phyloP scores from a whole-genome alignment of 2,113 vertebrate genomes.

The Cheilinus undulatus region DNA sequence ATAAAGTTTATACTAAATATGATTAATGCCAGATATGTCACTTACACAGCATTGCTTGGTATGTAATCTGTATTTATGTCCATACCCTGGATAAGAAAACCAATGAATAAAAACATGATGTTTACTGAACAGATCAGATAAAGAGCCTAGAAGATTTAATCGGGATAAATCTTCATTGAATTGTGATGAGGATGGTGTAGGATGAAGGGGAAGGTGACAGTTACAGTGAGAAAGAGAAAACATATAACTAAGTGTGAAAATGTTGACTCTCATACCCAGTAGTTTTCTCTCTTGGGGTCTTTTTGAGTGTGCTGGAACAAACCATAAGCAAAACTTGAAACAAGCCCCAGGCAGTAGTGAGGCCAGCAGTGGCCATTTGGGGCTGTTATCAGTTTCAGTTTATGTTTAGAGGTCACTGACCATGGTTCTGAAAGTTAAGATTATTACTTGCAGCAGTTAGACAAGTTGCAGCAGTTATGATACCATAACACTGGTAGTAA shows the following conservation, averaged over 20 bases:
- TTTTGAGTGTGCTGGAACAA: neutral
- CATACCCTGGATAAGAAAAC: constrained; percentile 8
- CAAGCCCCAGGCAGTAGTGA: neutral
- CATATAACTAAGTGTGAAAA: neutral
- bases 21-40: constrained; percentile 15
- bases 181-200: constrained; percentile 11
- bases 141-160: constrained; percentile 65
- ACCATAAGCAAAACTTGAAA: neutral
- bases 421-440: neutral
- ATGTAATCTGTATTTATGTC: constrained; percentile 38
- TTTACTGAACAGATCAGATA: constrained; percentile 57
- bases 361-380: neutral
- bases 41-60: neutral
- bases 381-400: neutral
- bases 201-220: constrained; percentile 18
- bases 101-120: constrained; percentile 47
- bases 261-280: neutral
- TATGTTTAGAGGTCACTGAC: neutral
- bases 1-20: neutral
- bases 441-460: neutral
- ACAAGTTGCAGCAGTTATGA: neutral
- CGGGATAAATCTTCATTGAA: constrained; percentile 56
- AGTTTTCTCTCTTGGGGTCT: neutral
- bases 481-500: neutral
- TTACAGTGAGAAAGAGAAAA: constrained; percentile 18